phyloP scores from a whole-genome alignment of 2,888 invertebrate genomes.

The Anticlea derivata region DNA sequence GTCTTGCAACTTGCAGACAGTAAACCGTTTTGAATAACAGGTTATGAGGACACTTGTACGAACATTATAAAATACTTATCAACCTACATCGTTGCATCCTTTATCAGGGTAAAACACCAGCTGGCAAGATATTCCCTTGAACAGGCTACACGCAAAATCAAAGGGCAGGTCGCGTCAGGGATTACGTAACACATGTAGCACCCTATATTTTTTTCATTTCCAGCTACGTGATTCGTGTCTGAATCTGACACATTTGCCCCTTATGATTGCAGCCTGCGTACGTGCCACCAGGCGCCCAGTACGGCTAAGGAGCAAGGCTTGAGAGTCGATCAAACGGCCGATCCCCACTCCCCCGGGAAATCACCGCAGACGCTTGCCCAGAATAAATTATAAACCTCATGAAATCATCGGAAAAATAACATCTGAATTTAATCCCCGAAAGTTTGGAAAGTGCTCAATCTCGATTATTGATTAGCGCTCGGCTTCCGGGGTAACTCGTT shows the following conservation, averaged over 20 bases:
- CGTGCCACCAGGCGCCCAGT: slow-evolving; percentile 6
- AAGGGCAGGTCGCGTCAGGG: slow-evolving; percentile 5
- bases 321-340: slow-evolving; percentile 12
- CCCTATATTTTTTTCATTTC: slow-evolving; percentile 26
- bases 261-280: neutral
- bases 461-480: slow-evolving; percentile 26
- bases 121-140: neutral
- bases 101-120: too few relatives aligned
- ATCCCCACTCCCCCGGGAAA: slow-evolving; percentile 34
- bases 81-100: too few relatives aligned
- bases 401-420: slow-evolving; percentile 24
- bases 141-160: slow-evolving; percentile 1
- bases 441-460: slow-evolving; percentile 27
- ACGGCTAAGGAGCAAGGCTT: neutral
- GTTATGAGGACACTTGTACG: too few relatives aligned
- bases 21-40: too few relatives aligned
- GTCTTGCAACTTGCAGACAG: too few relatives aligned
- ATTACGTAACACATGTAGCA: slow-evolving; percentile 13
- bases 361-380: slow-evolving; percentile 30
- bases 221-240: slow-evolving; percentile 18
- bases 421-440: slow-evolving; percentile 12
- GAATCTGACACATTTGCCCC: slow-evolving; percentile 14
- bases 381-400: slow-evolving; percentile 36
- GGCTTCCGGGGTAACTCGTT: slow-evolving; percentile 18
- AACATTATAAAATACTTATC: too few relatives aligned